Base-by-base conservation (phyloP, 92 coral and sea anemone genomes). In the Meandrina meandrites region DNA sequence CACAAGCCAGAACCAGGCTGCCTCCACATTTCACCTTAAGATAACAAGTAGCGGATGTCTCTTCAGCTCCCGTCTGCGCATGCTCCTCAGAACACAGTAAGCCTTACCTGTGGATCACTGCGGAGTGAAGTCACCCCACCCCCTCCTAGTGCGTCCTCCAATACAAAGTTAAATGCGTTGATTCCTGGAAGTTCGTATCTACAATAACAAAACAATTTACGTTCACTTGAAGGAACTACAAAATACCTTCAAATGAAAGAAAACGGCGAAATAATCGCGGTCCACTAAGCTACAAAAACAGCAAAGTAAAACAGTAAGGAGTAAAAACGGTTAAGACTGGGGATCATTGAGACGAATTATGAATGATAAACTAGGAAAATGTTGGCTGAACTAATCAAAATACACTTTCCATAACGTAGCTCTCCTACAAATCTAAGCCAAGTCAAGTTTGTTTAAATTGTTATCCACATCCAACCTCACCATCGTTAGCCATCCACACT, bases 101-200 rank as follows among this genome's bases (percentile, higher is more conserved):
- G 28, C 17, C 82, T 75, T 76, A 97, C 99, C 96, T 97, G 99
- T 18, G 99, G 99, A 83, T 97, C 99, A 71, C 99, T 97, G 79
- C 99, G 87, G 19, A 97, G 86, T 71, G 99, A 97, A 15, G 99
- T 93, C 32, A 97, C 95, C 12, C 99, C 99, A 36, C 99, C 99
- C 19, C 99, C 99, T n/a, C 99, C 99, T 93, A 97, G 96, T 10
- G 98, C 91, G 58, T 95, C 95, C 86, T 97, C 93, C 66, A 97
- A 78, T 2, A 97, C 98, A 80, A 97, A 97, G 91, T 97, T 97
- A 72, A 97, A 91, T 50, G 98, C 99, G 86, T 92, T 93, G 92
- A 97, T 97, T 42, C 99, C 99, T 50, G 99, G 98, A 35, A 97
- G 93, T 80, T 97, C 99, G 88, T 97, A 97, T 68, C 99, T 97